phyloP scores from a whole-genome alignment of 2,888 invertebrate genomes.

The Cerastoderma edule region DNA sequence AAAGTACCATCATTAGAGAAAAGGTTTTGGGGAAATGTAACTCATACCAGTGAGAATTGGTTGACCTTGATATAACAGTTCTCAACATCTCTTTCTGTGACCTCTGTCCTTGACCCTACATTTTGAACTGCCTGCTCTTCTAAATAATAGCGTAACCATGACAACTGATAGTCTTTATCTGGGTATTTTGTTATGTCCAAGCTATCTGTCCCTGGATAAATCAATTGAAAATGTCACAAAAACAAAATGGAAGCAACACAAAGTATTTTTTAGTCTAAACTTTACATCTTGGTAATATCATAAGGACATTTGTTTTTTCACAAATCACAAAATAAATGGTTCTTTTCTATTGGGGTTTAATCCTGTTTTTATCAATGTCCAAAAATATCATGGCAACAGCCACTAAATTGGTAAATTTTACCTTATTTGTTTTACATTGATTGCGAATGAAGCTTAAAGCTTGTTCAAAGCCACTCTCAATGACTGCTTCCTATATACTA shows the following conservation, averaged over 20 bases:
- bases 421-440: no score
- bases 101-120: conserved; percentile 57
- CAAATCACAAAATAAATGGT: background rate
- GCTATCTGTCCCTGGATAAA: conserved; percentile 86
- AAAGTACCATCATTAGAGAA: no score
- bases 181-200: conserved; percentile 91
- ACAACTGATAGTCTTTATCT: conserved; percentile 89
- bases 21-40: no score
- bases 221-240: background rate
- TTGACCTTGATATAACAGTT: conserved; percentile 91
- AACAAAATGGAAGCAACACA: no score
- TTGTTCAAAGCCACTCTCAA: no score
- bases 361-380: background rate
- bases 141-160: conserved; percentile 93
- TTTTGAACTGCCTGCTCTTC: conserved; percentile 85
- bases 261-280: background rate
- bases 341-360: background rate
- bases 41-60: conserved; percentile 88
- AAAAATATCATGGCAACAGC: background rate
- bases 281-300: background rate
- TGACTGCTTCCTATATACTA: no score
- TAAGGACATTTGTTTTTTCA: background rate
- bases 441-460: no score
- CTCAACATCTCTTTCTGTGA: conserved; percentile 86
- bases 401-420: no score